Evolutionary conservation across 2,888 invertebrate genomes (phyloP).

Genomic region (Pterostichus madidus): DNA sequence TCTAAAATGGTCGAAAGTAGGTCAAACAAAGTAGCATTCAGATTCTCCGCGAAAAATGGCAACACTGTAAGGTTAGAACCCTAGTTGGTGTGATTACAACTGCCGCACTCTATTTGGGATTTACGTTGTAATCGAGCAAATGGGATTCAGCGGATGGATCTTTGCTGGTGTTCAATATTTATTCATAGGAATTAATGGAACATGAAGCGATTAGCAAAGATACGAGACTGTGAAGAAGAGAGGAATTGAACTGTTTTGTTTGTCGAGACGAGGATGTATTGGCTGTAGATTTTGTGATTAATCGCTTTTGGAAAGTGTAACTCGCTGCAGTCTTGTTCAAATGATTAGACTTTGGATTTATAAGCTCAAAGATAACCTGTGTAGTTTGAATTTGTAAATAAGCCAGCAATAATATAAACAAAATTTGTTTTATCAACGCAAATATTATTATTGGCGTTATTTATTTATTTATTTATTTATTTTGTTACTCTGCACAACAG

Average conservation of each 20-base stretch:
- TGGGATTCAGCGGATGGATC: slow-evolving; percentile 17
- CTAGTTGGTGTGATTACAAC: not conserved
- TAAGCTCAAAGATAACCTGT: too few relatives aligned
- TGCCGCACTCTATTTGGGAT: not conserved
- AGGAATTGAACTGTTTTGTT: slow-evolving; percentile 25
- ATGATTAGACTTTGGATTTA: too few relatives aligned
- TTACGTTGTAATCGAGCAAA: slow-evolving; percentile 43
- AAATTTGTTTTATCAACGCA: too few relatives aligned
- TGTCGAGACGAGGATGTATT: slow-evolving; percentile 20
- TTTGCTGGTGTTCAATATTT: slow-evolving; percentile 20
- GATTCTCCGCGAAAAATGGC: slow-evolving; percentile 36
- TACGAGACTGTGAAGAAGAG: not conserved
- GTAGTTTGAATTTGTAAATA: too few relatives aligned
- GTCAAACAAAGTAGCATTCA: slow-evolving; percentile 24
- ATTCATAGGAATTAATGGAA: slow-evolving; percentile 16
- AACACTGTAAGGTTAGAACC: not conserved
- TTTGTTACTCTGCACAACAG: too few relatives aligned
- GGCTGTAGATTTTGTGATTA: slow-evolving; percentile 40
- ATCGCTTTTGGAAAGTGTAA: slow-evolving; percentile 1
- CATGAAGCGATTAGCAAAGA: slow-evolving; percentile 1
- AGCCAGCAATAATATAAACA: too few relatives aligned
- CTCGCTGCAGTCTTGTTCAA: slow-evolving; percentile 10
- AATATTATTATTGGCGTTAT: too few relatives aligned
- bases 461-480: too few relatives aligned
- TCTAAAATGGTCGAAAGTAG: slow-evolving; percentile 1